phyloP scores from a whole-genome alignment of 2,797 vertebrate genomes.

The Todus mexicanus region DNA sequence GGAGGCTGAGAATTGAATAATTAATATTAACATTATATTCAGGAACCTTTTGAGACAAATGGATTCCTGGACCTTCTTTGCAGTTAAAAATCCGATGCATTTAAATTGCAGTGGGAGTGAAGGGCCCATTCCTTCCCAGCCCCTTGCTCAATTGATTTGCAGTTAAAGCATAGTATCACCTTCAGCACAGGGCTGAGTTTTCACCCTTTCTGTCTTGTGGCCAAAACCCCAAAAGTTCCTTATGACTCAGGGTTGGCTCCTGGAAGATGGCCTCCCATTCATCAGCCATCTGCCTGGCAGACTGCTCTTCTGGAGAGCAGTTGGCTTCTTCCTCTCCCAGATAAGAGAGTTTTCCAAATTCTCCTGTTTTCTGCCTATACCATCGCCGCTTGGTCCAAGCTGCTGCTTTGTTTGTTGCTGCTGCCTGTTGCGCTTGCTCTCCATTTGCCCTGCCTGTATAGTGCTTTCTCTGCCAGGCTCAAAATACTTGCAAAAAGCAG shows the following conservation, averaged over 20 bases:
- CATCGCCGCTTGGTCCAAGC: neutral
- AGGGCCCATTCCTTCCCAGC: neutral
- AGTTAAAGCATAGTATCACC: neutral
- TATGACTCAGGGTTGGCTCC: neutral
- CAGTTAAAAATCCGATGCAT: neutral
- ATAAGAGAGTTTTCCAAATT: neutral
- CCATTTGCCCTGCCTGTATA: neutral
- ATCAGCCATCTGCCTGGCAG: neutral
- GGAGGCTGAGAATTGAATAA: conserved; percentile 18
- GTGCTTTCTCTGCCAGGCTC: neutral
- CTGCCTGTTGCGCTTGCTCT: neutral
- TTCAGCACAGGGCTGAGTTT: neutral
- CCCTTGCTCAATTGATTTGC: neutral
- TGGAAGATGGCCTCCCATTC: neutral
- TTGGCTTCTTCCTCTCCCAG: neutral
- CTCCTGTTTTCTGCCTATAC: conserved; percentile 11
- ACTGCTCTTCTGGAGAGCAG: neutral
- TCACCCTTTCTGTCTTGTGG: neutral
- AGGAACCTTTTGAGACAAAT: conserved; percentile 15
- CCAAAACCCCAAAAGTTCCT: neutral
- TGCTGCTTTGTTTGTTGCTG: conserved; percentile 10
- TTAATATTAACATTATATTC: conserved; percentile 1
- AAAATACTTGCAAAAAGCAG: neutral
- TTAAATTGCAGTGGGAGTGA: neutral
- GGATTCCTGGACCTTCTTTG: neutral